Base-by-base conservation (phyloP, 2,797 vertebrate genomes). In the Macroramphosus scolopax region DNA sequence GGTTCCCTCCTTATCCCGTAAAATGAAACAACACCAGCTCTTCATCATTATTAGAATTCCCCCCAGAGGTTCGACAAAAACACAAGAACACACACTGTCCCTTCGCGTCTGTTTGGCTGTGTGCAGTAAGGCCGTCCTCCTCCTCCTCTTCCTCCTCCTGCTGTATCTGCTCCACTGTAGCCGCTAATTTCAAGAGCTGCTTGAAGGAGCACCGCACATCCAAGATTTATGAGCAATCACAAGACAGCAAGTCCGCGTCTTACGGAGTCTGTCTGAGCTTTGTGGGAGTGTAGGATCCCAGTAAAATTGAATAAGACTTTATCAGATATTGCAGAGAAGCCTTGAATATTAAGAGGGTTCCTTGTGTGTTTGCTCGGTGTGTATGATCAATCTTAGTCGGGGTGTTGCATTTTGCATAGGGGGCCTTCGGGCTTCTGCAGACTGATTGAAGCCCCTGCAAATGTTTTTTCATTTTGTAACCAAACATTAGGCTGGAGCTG, bases 41-140 rank as follows among this genome's bases (percentile, higher is more conserved):
- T 87, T 74, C 62, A 58, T 88, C 82, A 85, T 79, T 79, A 84
- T 83, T 83, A 82, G 72, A 31, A 47, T 70, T 22, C 55, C 70
- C 74, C 68, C 60, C 56, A 35, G 9, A 59, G 47, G 61, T 47
- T 46, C 12, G 51, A 51, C 52, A 67, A 68, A 78, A 80, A 68
- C 43, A 37, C 51, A 37, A 24, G 33, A 22, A 22, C 20, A n/a
- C 33, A 62, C 63, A 52, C 51, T 8, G 16, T 46, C 52, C 51
- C 49, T n/a, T 34, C 40, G 70, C 48, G 51, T 74, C 72, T 39
- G 39, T 79, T 78, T 76, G 33, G 77, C 75, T 13, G 75, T 63
- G 42, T 72, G 57, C 61, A 78, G 77, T 78, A 73, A 74, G 67
- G 66, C 28, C 16, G 55, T 71, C 68, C 72, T 60, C 61, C 68